Evolutionary conservation across 2,797 vertebrate genomes (phyloP).

Genomic region (Danionella dracula): DNA sequence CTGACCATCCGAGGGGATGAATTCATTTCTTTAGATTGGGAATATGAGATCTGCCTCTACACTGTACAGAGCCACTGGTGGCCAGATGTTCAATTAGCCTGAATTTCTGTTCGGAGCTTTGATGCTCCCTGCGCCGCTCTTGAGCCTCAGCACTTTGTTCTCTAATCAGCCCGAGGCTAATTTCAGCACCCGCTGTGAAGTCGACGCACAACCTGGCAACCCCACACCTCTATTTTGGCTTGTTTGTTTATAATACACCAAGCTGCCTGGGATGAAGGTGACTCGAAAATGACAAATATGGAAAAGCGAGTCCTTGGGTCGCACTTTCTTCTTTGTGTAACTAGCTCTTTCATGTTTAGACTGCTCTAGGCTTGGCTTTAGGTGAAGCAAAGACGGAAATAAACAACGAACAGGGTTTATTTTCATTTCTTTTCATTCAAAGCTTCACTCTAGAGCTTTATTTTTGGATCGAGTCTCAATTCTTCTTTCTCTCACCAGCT

Average conservation of each 20-base stretch:
- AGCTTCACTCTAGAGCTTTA: conserved; percentile 3
- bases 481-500: background rate
- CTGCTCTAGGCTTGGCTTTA: conserved; percentile 28
- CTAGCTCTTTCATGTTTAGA: conserved; percentile 6
- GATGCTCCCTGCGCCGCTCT: conserved; percentile 42
- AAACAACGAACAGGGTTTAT: conserved; percentile 31
- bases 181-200: conserved; percentile 30
- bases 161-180: conserved; percentile 42
- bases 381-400: conserved; percentile 29
- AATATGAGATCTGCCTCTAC: conserved; percentile 41
- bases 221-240: conserved; percentile 30
- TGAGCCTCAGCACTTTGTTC: conserved; percentile 42
- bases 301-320: conserved; percentile 9
- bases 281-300: conserved; percentile 18
- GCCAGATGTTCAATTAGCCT: conserved; percentile 52
- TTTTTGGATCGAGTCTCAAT: background rate
- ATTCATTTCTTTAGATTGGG: conserved; percentile 17
- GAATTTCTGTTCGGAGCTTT: conserved; percentile 44
- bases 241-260: conserved; percentile 16
- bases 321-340: background rate
- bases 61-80: conserved; percentile 29
- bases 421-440: conserved; percentile 14
- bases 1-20: conserved; percentile 21
- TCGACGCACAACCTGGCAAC: conserved; percentile 45
- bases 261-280: conserved; percentile 14